Conservation (phyloP, 2,113 vertebrate genomes). For the Myrmophylax atrothorax region DNA sequence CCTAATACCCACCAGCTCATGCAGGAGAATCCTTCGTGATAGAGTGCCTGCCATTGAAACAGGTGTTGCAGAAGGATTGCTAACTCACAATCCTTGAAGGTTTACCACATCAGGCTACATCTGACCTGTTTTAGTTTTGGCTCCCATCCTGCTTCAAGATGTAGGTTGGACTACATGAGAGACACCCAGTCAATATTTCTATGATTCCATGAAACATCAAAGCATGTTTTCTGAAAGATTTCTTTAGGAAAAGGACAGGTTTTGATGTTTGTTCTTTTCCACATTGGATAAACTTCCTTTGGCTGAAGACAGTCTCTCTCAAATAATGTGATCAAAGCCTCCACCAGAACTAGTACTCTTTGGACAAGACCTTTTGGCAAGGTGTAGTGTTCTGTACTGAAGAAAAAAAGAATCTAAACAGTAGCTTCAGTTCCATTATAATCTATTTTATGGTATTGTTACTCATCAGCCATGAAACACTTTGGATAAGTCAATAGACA, state of each 20-base stretch:
- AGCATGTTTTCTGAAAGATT: neutral
- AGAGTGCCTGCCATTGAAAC: accelerated
- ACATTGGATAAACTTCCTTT: neutral
- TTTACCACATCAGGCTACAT: neutral
- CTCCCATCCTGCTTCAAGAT: neutral
- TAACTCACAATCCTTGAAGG: accelerated
- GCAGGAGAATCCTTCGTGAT: neutral
- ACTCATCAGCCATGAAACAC: neutral
- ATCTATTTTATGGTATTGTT: neutral
- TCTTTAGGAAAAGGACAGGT: neutral
- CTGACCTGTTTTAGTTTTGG: neutral
- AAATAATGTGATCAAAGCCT: neutral
- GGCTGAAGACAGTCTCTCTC: neutral
- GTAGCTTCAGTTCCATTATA: neutral
- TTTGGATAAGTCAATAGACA: neutral
- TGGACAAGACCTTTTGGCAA: neutral
- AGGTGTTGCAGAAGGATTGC: neutral
- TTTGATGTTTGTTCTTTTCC: neutral
- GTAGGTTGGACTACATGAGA: neutral
- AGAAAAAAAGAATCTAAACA: neutral
- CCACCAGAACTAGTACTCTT: neutral
- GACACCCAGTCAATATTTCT: neutral
- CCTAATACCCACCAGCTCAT: accelerated
- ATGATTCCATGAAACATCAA: neutral
- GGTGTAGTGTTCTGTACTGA: neutral